A percentile compares a stretch with the other conserved stretches of the same genome.
phyloP scores from a whole-genome alignment of 2,113 vertebrate species.

The Etheostoma cragini region DNA sequence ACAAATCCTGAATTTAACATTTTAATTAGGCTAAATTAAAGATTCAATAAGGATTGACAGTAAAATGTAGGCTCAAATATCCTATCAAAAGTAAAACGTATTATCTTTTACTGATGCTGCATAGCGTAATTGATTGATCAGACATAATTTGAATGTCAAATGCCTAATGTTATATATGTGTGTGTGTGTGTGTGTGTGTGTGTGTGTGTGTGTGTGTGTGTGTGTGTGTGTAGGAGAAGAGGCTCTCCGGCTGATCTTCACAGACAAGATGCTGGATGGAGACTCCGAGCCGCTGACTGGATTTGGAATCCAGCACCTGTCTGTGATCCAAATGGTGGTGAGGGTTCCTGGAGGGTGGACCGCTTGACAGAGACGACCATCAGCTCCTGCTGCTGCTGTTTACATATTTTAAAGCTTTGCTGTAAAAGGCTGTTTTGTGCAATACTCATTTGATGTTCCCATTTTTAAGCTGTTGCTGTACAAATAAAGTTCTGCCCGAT shows the following conservation, averaged over 20 bases:
- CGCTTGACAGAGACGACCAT: neutral
- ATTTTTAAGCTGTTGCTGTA: neutral
- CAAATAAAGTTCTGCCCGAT: neutral
- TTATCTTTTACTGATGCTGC: neutral
- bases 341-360: conserved; percentile 63
- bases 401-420: neutral
- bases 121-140: too few relatives aligned
- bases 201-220: neutral
- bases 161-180: neutral
- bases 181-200: conserved; percentile 1
- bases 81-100: neutral
- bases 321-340: conserved; percentile 50
- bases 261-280: conserved; percentile 50
- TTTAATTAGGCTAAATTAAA: too few relatives aligned
- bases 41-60: neutral
- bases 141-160: too few relatives aligned
- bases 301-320: conserved; percentile 70
- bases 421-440: neutral
- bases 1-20: too few relatives aligned
- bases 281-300: conserved; percentile 30
- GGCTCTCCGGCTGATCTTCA: conserved; percentile 63
- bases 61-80: neutral
- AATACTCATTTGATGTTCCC: neutral
- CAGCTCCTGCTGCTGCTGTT: conserved; percentile 1
- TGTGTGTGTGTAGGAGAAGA: conserved; percentile 18